Conservation (phyloP, 2,888 invertebrate genomes). For the Fragum fragum region DNA sequence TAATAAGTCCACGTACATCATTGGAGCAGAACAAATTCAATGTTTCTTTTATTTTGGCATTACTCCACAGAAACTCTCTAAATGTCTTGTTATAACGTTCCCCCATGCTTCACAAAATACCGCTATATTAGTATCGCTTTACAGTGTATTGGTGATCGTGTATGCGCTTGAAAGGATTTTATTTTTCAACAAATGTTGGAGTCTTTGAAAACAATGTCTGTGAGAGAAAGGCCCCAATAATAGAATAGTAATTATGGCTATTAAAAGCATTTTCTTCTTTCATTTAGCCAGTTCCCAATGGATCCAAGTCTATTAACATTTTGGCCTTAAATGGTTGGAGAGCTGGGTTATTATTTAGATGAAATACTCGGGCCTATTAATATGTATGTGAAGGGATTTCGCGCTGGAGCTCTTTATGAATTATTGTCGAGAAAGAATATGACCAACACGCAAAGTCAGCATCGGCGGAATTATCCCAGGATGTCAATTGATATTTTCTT, state of each 20-base stretch:
- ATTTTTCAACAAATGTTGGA: slow-evolving; percentile 48
- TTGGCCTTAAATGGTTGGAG: slow-evolving; percentile 33
- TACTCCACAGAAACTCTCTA: not conserved
- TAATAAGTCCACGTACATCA: too few species aligned
- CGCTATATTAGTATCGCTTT: slow-evolving; percentile 50
- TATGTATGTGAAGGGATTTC: slow-evolving; percentile 69
- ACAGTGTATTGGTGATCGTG: slow-evolving; percentile 28
- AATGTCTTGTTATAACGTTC: not conserved
- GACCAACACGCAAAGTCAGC: slow-evolving; percentile 36
- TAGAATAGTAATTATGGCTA: slow-evolving; percentile 65
- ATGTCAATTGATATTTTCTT: not conserved
- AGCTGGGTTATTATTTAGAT: slow-evolving; percentile 40
- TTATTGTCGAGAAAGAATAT: slow-evolving; percentile 34
- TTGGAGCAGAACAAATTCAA: too few species aligned
- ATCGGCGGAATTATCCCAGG: not conserved
- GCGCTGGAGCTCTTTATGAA: slow-evolving; percentile 36
- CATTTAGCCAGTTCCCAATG: slow-evolving; percentile 28
- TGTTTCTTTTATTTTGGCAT: too few species aligned
- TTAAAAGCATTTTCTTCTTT: slow-evolving; percentile 59
- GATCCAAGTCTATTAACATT: slow-evolving; percentile 61
- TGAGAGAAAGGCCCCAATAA: slow-evolving; percentile 34
- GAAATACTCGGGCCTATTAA: slow-evolving; percentile 55
- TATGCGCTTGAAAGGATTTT: slow-evolving; percentile 56
- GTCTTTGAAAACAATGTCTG: slow-evolving; percentile 34
- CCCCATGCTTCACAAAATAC: slow-evolving; percentile 1